Evolutionary conservation across 2,888 invertebrate genomes (phyloP).

Genomic region (Diadegma fenestrale): DNA sequence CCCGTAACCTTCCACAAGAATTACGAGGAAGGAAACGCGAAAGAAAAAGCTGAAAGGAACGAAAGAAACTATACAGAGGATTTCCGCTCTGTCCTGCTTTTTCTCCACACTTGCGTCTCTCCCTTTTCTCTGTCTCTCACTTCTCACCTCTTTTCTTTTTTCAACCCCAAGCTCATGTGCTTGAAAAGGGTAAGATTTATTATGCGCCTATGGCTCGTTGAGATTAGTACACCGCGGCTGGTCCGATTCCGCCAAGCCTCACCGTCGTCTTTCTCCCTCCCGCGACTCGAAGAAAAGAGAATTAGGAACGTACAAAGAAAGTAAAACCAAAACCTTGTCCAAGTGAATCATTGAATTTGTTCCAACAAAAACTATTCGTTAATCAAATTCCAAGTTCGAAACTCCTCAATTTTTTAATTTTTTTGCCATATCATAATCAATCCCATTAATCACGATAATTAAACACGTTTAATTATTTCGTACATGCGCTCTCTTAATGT

Average conservation of each 20-base stretch:
- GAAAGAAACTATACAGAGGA: slow-evolving; percentile 49
- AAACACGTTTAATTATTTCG: background rate
- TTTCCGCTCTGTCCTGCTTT: slow-evolving; percentile 21
- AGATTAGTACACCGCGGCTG: slow-evolving; percentile 66
- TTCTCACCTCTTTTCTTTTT: slow-evolving; percentile 14
- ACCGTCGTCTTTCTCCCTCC: slow-evolving; percentile 5
- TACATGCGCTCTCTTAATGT: background rate
- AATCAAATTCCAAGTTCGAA: background rate
- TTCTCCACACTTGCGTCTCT: slow-evolving; percentile 28
- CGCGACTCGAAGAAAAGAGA: slow-evolving; percentile 14
- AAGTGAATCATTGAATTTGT: slow-evolving; percentile 11
- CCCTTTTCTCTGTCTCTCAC: slow-evolving; percentile 17
- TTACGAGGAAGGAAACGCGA: slow-evolving; percentile 62
- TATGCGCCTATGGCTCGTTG: slow-evolving; percentile 63
- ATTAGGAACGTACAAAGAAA: slow-evolving; percentile 19
- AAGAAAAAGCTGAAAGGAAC: slow-evolving; percentile 62
- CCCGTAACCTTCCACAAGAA: slow-evolving; percentile 64
- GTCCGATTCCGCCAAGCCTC: slow-evolving; percentile 31
- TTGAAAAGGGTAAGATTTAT: slow-evolving; percentile 67
- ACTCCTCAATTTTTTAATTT: background rate
- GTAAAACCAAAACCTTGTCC: background rate
- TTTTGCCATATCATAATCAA: background rate
- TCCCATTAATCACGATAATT: background rate
- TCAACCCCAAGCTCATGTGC: slow-evolving; percentile 61
- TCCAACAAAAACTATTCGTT: background rate